Conservation (phyloP, 2,113 vertebrate genomes). For the Eclectus roratus region DNA sequence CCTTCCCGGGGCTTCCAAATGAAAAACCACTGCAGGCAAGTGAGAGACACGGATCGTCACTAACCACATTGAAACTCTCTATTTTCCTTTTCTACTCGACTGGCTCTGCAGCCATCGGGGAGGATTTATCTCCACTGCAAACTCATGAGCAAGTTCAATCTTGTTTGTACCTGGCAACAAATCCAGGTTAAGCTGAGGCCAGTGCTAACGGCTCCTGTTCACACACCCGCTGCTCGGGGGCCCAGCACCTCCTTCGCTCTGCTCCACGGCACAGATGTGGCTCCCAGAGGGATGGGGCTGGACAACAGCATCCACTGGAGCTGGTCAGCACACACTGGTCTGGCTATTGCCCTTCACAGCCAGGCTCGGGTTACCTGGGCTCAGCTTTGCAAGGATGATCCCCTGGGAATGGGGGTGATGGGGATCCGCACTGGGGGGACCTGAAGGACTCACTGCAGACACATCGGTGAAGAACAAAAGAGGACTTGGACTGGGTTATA, state of each 20-base stretch:
- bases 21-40: neutral
- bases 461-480: conserved; percentile 1
- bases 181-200: neutral
- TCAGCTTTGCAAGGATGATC: neutral
- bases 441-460: neutral
- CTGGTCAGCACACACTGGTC: fast-evolving
- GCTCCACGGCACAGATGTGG: neutral
- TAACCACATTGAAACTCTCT: neutral
- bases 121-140: conserved; percentile 5
- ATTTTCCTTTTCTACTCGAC: neutral
- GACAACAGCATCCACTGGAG: neutral
- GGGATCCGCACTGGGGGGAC: neutral
- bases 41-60: neutral
- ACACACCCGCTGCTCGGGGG: neutral
- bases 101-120: neutral
- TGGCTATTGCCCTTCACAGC: fast-evolving
- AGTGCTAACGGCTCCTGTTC: neutral
- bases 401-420: neutral
- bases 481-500: conserved; percentile 15
- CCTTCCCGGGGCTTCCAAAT: neutral
- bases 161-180: neutral
- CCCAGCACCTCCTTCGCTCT: neutral
- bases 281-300: neutral
- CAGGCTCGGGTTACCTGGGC: neutral
- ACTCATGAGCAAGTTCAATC: neutral